Evolutionary conservation across 1,140 invertebrate species (phyloP), one percentile per base, ranked within the genome.

Genomic region (Nixonia krombeini): DNA sequence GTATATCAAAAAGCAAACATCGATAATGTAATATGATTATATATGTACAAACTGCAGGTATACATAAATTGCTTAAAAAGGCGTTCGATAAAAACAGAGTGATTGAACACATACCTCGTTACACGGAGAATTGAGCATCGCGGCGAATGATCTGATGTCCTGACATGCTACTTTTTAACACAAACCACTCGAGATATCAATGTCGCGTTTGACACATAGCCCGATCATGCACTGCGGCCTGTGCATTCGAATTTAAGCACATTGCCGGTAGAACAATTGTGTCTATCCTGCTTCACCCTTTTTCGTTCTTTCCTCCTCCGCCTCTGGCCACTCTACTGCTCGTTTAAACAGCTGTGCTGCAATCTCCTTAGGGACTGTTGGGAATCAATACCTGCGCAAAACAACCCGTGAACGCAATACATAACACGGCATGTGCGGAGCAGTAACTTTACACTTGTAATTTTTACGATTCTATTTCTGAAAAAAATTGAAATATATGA

Each of bases 371-470:
- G 33, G 63, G 55, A 59, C 44, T 18, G 26, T 45, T 26, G 47
- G 47, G 40, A 68, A 68, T 68, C 65, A 68, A 68, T 68, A 68
- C 65, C 46, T 68, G 65, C 65, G 65, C 65, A 47, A 57, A 47
- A 50, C 46, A 50, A 55, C 55, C 50, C 46, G 18, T 52, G 25
- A 15, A 37, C 33, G 9, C 31, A 21, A 21, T 21, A 21, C 21
- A 21, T 6, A 21, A n/a, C n/a, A n/a, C n/a, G n/a, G n/a, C n/a
- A n/a, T n/a, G n/a, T n/a, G n/a, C n/a, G n/a, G n/a, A n/a, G n/a
- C n/a, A n/a, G n/a, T n/a, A n/a, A n/a, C n/a, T n/a, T n/a, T n/a
- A n/a, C n/a, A n/a, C n/a, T n/a, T n/a, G n/a, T n/a, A n/a, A n/a
- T n/a, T n/a, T n/a, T n/a, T n/a, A n/a, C n/a, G n/a, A n/a, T n/a